Conservation (phyloP, 2,797 vertebrate species). For the Potorous gilbertii region DNA sequence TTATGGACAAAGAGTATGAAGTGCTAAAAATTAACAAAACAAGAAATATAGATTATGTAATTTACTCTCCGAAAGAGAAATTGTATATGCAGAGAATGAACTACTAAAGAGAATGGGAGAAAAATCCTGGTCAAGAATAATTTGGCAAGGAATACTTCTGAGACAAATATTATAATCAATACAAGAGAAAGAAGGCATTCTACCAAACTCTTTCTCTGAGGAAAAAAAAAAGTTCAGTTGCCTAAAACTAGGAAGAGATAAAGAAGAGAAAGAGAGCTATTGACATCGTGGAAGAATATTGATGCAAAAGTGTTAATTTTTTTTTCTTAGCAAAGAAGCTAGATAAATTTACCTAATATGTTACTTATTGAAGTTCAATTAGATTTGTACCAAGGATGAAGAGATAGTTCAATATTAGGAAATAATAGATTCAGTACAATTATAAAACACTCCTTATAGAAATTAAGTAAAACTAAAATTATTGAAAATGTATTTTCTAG, state of each 20-base stretch:
- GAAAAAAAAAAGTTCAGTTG: not conserved
- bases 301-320: not conserved
- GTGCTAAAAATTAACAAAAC: not conserved
- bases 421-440: not conserved
- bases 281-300: not conserved
- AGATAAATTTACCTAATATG: not conserved
- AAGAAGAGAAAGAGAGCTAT: not conserved
- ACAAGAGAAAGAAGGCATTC: not conserved
- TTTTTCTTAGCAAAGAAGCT: not conserved
- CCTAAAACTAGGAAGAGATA: not conserved
- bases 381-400: not conserved
- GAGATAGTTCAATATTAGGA: not conserved
- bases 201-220: not conserved
- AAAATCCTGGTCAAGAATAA: not conserved
- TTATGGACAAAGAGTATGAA: not conserved
- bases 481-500: not conserved
- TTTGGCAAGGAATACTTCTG: not conserved
- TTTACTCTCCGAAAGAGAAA: not conserved
- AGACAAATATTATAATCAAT: not conserved
- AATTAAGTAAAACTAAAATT: not conserved
- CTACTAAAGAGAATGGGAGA: not conserved
- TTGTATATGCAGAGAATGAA: not conserved
- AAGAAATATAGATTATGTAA: not conserved
- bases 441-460: not conserved
- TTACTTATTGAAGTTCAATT: not conserved